Conservation (phyloP, 2,797 vertebrate species). For the Carduelis carduelis region DNA sequence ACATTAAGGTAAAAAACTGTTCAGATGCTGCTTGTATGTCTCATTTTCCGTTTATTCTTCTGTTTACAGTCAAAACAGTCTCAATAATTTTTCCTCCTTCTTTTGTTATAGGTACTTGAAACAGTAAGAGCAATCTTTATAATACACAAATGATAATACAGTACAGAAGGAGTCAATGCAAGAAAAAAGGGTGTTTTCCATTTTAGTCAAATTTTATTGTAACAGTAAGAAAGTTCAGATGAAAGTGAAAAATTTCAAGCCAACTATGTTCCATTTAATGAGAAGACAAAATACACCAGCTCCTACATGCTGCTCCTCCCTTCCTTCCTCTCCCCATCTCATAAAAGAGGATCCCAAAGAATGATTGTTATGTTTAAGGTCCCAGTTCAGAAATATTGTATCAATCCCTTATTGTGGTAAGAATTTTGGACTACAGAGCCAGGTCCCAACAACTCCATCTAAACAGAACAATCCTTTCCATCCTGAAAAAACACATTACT, state of each 20-base stretch:
- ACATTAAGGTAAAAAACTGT: neutral
- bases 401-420: neutral
- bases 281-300: constrained; percentile 31
- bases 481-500: neutral
- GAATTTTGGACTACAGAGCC: neutral
- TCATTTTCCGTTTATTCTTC: neutral
- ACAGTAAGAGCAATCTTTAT: neutral
- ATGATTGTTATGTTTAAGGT: neutral
- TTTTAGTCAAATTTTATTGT: neutral
- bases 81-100: neutral
- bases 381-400: neutral
- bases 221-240: neutral
- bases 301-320: constrained; percentile 47
- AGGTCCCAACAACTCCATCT: neutral
- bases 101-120: neutral
- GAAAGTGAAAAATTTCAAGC: constrained; percentile 29
- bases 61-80: neutral
- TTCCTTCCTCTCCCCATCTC: constrained; percentile 58
- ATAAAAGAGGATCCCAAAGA: constrained; percentile 47
- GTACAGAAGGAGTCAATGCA: neutral
- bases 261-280: neutral
- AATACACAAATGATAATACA: neutral
- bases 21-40: neutral
- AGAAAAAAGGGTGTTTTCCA: neutral
- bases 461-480: neutral